These are phyloP conservation scores for Drosophila novamexicana DNA, from an alignment of 1,140 invertebrate genomes.

Conservation along the genomic window DNA sequence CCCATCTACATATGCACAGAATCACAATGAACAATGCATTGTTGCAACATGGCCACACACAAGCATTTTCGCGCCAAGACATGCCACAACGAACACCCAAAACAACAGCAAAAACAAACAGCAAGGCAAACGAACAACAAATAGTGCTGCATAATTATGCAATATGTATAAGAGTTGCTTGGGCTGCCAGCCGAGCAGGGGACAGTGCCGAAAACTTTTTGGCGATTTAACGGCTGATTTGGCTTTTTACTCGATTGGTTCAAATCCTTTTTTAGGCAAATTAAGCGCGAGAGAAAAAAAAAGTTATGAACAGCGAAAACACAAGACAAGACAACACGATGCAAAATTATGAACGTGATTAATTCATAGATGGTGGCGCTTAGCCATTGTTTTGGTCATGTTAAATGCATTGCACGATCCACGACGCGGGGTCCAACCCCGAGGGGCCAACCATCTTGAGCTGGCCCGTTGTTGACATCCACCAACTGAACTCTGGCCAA, in stretches of 20 bases:
- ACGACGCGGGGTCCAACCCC: constrained; percentile 39
- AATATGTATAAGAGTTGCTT: constrained; percentile 52
- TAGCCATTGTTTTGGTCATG: constrained; percentile 72
- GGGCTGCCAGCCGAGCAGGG: constrained; percentile 7
- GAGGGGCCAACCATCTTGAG: constrained; percentile 37
- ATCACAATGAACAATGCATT: constrained; percentile 62
- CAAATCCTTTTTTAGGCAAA: constrained; percentile 76
- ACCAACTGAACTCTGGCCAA: constrained; percentile 63
- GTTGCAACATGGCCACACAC: constrained; percentile 81
- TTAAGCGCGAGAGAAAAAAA: constrained; percentile 56
- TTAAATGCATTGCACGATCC: constrained; percentile 56
- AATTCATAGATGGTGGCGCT: constrained; percentile 82
- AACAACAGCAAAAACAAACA: neutral
- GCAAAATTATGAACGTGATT: constrained; percentile 81
- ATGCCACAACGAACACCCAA: constrained; percentile 73
- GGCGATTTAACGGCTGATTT: constrained; percentile 45
- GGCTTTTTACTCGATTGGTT: constrained; percentile 28
- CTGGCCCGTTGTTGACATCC: constrained; percentile 73
- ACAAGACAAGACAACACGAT: constrained; percentile 61
- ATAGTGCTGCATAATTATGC: constrained; percentile 69
- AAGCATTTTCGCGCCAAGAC: constrained; percentile 76
- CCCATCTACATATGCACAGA: constrained; percentile 60
- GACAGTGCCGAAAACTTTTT: constrained; percentile 32
- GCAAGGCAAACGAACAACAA: constrained; percentile 8
- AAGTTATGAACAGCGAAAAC: constrained; percentile 59